These are phyloP conservation scores for Hydrotaea cyrtoneurina DNA, from an alignment of 2,888 invertebrate genomes.

Conservation along the genomic window DNA sequence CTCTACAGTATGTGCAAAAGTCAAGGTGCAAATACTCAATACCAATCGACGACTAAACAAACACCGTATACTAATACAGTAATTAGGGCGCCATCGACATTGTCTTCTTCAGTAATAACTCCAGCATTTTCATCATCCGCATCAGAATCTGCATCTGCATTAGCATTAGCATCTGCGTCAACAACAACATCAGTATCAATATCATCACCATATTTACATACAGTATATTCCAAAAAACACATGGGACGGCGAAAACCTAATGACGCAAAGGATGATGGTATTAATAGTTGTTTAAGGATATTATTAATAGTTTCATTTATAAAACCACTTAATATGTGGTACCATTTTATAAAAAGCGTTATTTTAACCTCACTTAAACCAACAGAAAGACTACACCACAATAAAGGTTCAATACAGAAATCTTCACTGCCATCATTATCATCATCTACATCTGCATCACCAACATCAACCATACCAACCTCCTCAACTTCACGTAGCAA, in stretches of 20 bases:
- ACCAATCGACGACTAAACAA: slow-evolving; percentile 7
- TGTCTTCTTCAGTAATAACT: slow-evolving; percentile 7
- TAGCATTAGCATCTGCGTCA: slow-evolving; percentile 39
- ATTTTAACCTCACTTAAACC: slow-evolving; percentile 54
- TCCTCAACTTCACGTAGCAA: slow-evolving; percentile 70
- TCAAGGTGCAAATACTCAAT: slow-evolving; percentile 10
- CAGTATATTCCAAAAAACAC: slow-evolving; percentile 66
- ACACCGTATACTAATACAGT: slow-evolving; percentile 31
- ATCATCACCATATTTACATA: slow-evolving; percentile 65
- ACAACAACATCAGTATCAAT: slow-evolving; percentile 43
- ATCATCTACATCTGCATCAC: slow-evolving; percentile 16
- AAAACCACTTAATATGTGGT: slow-evolving; percentile 64
- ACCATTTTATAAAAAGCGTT: slow-evolving; percentile 67
- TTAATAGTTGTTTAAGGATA: slow-evolving; percentile 67
- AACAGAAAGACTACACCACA: slow-evolving; percentile 40
- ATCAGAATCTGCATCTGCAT: slow-evolving; percentile 18
- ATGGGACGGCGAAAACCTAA: slow-evolving; percentile 65
- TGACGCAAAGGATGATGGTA: slow-evolving; percentile 61
- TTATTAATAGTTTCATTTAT: slow-evolving; percentile 66
- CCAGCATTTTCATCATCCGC: slow-evolving; percentile 19
- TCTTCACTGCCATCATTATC: slow-evolving; percentile 44
- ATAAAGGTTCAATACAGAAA: slow-evolving; percentile 44
- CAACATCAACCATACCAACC: slow-evolving; percentile 15
- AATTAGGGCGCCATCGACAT: slow-evolving; percentile 23
- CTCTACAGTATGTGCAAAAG: slow-evolving; percentile 7